Conservation (phyloP, 2,888 invertebrate genomes). For the Pandemis cinnamomeana region DNA sequence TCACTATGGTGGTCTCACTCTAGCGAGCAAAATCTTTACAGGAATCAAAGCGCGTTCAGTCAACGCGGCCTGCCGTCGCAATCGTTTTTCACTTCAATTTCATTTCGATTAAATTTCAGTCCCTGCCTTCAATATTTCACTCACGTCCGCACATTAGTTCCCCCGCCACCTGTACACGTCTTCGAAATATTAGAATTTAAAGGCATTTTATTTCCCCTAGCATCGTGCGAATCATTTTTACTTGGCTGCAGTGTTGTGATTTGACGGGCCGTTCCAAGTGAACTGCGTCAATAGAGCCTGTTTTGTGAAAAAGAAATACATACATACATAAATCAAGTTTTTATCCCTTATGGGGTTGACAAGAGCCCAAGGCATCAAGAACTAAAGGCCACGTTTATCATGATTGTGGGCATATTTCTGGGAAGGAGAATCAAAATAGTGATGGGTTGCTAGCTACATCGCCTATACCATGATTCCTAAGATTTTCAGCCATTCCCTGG, state of each 20-base stretch:
- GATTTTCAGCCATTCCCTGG: no score
- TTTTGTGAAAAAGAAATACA: no score
- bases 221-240: slow-evolving; percentile 33
- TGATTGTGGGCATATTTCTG: no score
- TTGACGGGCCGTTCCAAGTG: neutral
- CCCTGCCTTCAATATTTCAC: slow-evolving; percentile 36
- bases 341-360: no score
- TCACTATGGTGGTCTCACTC: no score
- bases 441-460: no score
- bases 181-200: slow-evolving; percentile 41
- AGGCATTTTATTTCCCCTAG: slow-evolving; percentile 35
- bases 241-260: neutral
- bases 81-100: slow-evolving; percentile 32
- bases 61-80: neutral
- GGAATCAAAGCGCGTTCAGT: slow-evolving; percentile 1
- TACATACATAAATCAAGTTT: no score
- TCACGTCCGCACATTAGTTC: slow-evolving; percentile 33
- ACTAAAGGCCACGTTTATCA: no score
- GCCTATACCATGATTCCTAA: no score
- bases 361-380: no score
- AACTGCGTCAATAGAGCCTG: no score
- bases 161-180: slow-evolving; percentile 38
- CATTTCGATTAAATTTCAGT: slow-evolving; percentile 23
- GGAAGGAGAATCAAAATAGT: no score
- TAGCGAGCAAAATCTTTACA: neutral